Percentiles rank a stretch among this genome's conserved stretches.
Conservation (phyloP, 1,140 invertebrate genomes). For the Charaxes varanes region DNA sequence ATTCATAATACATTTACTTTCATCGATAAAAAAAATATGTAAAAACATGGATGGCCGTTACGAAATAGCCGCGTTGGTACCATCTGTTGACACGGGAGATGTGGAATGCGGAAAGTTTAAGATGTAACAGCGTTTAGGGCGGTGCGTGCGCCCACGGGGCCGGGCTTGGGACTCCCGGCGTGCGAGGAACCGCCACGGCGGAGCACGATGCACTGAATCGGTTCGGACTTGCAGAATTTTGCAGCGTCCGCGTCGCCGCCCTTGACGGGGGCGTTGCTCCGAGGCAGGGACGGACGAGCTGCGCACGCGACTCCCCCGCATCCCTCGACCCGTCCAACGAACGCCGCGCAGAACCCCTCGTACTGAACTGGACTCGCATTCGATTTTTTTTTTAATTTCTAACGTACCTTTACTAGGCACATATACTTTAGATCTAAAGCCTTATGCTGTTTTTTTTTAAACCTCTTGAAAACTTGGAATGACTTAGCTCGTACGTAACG, state of each 20-base stretch:
- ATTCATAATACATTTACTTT: constrained; percentile 58
- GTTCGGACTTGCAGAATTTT: constrained; percentile 70
- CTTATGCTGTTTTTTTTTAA: no score
- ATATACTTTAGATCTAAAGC: no score
- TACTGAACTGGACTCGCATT: constrained; percentile 19
- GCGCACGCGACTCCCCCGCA: constrained; percentile 66
- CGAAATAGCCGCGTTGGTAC: no score
- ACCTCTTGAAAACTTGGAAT: no score
- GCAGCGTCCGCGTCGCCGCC: constrained; percentile 72
- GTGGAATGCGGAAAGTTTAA: constrained; percentile 70
- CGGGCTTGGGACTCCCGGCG: constrained; percentile 27
- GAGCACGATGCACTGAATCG: constrained; percentile 69
- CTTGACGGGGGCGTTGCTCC: constrained; percentile 72
- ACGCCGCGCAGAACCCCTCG: constrained; percentile 19
- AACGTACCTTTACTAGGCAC: no score
- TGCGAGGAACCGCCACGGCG: constrained; percentile 67
- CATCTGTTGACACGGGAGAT: constrained; percentile 30
- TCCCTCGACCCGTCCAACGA: constrained; percentile 35
- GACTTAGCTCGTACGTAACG: no score
- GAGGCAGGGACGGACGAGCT: constrained; percentile 63
- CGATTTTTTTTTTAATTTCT: no score
- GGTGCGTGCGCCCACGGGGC: constrained; percentile 46
- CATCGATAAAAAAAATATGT: constrained; percentile 37
- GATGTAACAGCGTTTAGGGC: constrained; percentile 63
- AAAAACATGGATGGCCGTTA: constrained; percentile 44